Base-by-base conservation (phyloP, 2,888 invertebrate species). In the Rosalia funebris region DNA sequence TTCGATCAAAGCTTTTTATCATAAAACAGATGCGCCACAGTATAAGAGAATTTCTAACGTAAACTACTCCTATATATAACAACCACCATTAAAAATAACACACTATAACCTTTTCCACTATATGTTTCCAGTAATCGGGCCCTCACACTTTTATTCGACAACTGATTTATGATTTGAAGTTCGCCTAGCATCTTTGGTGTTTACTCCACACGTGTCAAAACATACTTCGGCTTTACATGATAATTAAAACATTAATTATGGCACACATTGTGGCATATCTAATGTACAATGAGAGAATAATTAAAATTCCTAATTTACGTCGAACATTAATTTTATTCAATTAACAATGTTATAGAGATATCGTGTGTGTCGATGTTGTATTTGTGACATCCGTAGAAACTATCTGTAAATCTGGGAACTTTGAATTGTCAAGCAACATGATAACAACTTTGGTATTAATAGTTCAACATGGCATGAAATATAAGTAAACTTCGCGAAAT, bases 371-470 rank as follows among this genome's bases (percentile, higher is more conserved):
- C 12, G 44, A 44, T 25, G 44, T 14, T 44, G 44, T 20, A 44
- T 25, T 44, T 44, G 44, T 25, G 44, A 44, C 20, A 17, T 7
- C 20, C 7, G 25, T 3, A 25, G 25, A 48, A 48, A 48, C 48
- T 48, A 9, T 37, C 48, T 25, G 25, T 3, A 25, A 25, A 25
- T 25, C 19, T 34, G 14, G 17, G 12, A 48, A 48, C 17, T 20
- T 37, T 12, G 11, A 48, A 12, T 48, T 48, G 11, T 2, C 12
- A 19, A 10, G 16, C n/a, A 34, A 47, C 46, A 32, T 20, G 19
- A 14, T 37, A 19, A 19, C 36, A 36, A 48, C 48, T 48, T 44
- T 44, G 2, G 19, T 20, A 48, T 48, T 48, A 48, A 12, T 19
- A 17, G 36, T 11, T 3, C 25, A 7, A 7, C 25, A 25, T 44